Base-by-base conservation (phyloP, 1,140 invertebrate species). In the Calliphora vicina region DNA sequence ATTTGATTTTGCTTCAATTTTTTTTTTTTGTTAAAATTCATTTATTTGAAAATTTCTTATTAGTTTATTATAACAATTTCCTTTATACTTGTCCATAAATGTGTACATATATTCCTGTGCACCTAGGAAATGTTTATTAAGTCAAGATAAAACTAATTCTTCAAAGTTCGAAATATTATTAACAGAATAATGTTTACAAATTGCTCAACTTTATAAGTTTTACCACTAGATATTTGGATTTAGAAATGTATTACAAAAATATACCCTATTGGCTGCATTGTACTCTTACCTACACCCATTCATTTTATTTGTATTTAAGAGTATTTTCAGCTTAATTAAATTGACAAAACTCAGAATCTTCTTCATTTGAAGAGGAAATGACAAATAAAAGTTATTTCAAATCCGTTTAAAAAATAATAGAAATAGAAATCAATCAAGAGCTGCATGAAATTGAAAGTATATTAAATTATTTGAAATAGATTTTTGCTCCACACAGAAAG, bases 321-420 rank as follows among this genome's bases (percentile, higher is more conserved):
- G 27, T 29, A 82, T 82, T 82, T 82, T 82, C 81, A 73, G 57
- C 81, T 82, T 82, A 82, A 82, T 82, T 82, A 43, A 82, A 82
- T 82, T 82, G 81, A 82, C 81, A 82, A 81, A 67, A 73, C n/a
- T 78, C 23, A 25, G 50, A 67, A 12, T 35, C 35, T 25, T 20
- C 35, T 45, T 25, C 42, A 74, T 29, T 74, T 74, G 12, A 2
- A 42, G 50, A 57, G 27, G 29, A 57, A 81, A 78, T 78, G 42
- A 43, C 74, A 43, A 67, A 78, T 78, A 78, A 78, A 25, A 78
- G 12, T 78, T 43, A 23, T 78, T 45, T 25, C 20, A 78, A 78
- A 78, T 78, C 74, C 74, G 74, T 78, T 78, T 78, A 78, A 78
- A 76, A 25, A 20, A 76, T 43, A 76, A 76, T 29, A 35, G 45